Conservation (phyloP, 1,140 invertebrate species). For the Gryon sp. region DNA sequence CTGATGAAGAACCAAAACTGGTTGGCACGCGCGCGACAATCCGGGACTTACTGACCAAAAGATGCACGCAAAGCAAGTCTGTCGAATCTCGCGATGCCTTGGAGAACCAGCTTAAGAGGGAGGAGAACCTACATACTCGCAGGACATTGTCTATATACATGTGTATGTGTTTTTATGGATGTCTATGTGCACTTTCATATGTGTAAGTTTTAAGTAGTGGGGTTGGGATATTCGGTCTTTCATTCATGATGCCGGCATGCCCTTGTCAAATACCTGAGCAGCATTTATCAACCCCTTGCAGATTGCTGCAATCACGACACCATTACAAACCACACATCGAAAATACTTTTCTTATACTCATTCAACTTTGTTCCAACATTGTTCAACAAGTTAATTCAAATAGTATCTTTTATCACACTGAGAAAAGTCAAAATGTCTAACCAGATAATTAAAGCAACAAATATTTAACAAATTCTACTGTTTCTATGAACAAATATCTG, state of each 20-base stretch:
- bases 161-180: too few relatives aligned
- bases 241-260: conserved; percentile 75
- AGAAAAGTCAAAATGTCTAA: too few relatives aligned
- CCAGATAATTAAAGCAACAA: too few relatives aligned
- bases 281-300: conserved; percentile 54
- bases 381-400: conserved; percentile 2
- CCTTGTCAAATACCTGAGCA: conserved; percentile 66
- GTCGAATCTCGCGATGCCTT: conserved; percentile 55
- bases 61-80: conserved; percentile 69
- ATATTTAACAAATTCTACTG: too few relatives aligned
- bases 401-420: too few relatives aligned
- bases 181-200: too few relatives aligned
- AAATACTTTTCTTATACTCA: conserved; percentile 16
- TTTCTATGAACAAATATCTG: too few relatives aligned
- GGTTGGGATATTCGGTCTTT: conserved; percentile 67
- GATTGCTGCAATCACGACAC: conserved; percentile 12
- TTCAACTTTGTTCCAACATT: conserved; percentile 21
- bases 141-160: too few relatives aligned
- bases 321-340: conserved; percentile 16
- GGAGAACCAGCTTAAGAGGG: conserved; percentile 64
- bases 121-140: conserved; percentile 52
- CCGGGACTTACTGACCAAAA: conserved; percentile 75
- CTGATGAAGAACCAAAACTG: conserved; percentile 35
- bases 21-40: conserved; percentile 64
- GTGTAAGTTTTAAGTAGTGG: conserved; percentile 59